These are phyloP conservation scores for Mesorhabditis sp. DNA, from an alignment of 2,888 invertebrate genomes.

Conservation along the genomic window DNA sequence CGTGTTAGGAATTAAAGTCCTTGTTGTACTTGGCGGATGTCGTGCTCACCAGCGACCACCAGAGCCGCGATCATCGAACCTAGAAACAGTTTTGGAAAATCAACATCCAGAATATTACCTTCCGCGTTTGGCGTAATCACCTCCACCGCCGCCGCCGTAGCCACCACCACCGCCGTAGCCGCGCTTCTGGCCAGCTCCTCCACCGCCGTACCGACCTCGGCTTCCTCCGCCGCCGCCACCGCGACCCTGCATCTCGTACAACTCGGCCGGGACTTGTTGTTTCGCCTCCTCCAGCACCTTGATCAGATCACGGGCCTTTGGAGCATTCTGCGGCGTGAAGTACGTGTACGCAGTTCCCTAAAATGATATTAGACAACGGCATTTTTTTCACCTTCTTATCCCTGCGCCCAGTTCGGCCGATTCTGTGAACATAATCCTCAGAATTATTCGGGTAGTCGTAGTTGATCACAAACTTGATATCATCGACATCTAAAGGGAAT, in stretches of 20 bases:
- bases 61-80: no score
- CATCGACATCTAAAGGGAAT: conserved; percentile 77
- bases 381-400: conserved; percentile 70
- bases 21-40: no score
- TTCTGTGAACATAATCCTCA: conserved; percentile 94
- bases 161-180: conserved; percentile 20
- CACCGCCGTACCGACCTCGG: conserved; percentile 21
- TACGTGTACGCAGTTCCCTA: conserved; percentile 82
- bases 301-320: conserved; percentile 82
- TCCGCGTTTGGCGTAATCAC: no score
- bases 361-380: conserved; percentile 8
- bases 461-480: conserved; percentile 93
- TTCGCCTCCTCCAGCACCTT: conserved; percentile 81
- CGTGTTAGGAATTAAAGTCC: no score
- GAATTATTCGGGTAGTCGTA: conserved; percentile 93
- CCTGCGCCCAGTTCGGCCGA: conserved; percentile 87
- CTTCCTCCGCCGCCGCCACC: neutral
- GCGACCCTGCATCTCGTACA: no score
- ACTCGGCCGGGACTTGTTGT: conserved; percentile 62
- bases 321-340: conserved; percentile 81
- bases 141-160: no score
- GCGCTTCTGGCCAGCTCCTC: conserved; percentile 23
- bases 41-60: no score
- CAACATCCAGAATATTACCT: no score
- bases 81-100: no score